Conservation (phyloP, 2,888 invertebrate species). For the Drosophila engyochracea region DNA sequence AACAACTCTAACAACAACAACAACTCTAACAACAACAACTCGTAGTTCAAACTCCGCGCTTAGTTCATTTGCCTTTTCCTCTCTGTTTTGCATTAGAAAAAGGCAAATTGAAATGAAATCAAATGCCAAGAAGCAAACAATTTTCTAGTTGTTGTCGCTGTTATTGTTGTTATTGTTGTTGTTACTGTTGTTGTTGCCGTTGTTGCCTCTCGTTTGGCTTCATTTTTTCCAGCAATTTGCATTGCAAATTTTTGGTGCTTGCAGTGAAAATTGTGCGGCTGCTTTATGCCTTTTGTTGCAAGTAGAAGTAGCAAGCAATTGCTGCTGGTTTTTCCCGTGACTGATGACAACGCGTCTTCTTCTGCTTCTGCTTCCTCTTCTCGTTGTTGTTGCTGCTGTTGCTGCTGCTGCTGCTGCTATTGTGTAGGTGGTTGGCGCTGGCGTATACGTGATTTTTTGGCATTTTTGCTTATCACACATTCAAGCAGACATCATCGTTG, state of each 20-base stretch:
- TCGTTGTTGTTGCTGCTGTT: slow-evolving; percentile 8
- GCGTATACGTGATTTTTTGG: slow-evolving; percentile 73
- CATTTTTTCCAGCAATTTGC: slow-evolving; percentile 64
- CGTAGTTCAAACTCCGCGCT: slow-evolving; percentile 78
- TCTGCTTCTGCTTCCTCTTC: slow-evolving; percentile 6
- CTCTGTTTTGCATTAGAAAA: slow-evolving; percentile 71
- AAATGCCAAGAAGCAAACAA: slow-evolving; percentile 76
- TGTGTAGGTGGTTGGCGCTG: slow-evolving; percentile 48
- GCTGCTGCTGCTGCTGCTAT: slow-evolving; percentile 6
- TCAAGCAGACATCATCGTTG: slow-evolving; percentile 39
- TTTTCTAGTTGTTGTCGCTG: slow-evolving; percentile 39
- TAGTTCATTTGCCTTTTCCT: slow-evolving; percentile 81
- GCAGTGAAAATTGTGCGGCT: slow-evolving; percentile 68
- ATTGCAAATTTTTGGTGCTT: slow-evolving; percentile 78
- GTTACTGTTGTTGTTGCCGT: slow-evolving; percentile 24
- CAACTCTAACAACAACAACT: slow-evolving; percentile 29
- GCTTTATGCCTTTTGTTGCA: slow-evolving; percentile 17
- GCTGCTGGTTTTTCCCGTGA: slow-evolving; percentile 52
- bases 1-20: slow-evolving; percentile 27
- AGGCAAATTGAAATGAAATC: slow-evolving; percentile 77
- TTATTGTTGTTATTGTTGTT: slow-evolving; percentile 17
- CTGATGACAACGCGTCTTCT: slow-evolving; percentile 19
- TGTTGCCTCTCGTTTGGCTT: slow-evolving; percentile 37
- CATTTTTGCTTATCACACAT: slow-evolving; percentile 57
- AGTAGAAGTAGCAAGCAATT: slow-evolving; percentile 26